Evolutionary conservation across 2,113 vertebrate species (phyloP).

Genomic region (Sebastes fasciatus): DNA sequence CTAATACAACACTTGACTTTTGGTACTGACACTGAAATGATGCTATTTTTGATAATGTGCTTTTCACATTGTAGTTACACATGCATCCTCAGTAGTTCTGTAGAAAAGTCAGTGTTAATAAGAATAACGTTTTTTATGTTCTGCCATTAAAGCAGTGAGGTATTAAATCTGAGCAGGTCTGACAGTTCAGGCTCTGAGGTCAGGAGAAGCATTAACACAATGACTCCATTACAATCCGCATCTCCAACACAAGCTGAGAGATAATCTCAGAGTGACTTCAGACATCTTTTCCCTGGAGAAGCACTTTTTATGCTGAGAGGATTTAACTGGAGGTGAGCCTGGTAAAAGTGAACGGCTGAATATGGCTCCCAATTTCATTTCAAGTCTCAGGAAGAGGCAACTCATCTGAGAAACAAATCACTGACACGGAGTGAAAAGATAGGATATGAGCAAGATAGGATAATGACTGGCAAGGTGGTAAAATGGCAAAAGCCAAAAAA

Average conservation of each 20-base stretch:
- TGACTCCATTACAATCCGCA: conserved; percentile 60
- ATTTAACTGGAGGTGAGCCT: conserved; percentile 53
- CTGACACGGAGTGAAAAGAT: neutral
- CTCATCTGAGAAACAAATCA: neutral
- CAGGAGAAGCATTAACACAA: conserved; percentile 57
- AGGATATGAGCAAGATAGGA: neutral
- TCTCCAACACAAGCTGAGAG: conserved; percentile 23
- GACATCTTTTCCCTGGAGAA: conserved; percentile 35
- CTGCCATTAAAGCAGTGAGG: conserved; percentile 15
- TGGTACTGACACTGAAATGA: neutral
- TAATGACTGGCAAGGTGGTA: neutral
- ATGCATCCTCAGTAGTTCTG: neutral
- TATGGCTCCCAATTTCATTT: conserved; percentile 14
- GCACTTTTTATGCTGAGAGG: conserved; percentile 51
- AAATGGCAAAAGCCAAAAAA: neutral
- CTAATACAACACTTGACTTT: neutral
- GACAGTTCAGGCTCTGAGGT: conserved; percentile 30
- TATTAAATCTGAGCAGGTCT: conserved; percentile 49
- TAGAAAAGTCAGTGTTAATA: neutral
- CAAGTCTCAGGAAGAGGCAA: neutral
- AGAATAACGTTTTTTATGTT: neutral
- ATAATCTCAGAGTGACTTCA: conserved; percentile 49
- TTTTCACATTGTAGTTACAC: neutral
- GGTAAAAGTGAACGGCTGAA: conserved; percentile 32
- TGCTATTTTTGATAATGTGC: neutral